A percentile compares a stretch with the other conserved stretches of the same genome.
Conservation (phyloP, 2,888 invertebrate genomes). For the Drosophila kuntzei region DNA sequence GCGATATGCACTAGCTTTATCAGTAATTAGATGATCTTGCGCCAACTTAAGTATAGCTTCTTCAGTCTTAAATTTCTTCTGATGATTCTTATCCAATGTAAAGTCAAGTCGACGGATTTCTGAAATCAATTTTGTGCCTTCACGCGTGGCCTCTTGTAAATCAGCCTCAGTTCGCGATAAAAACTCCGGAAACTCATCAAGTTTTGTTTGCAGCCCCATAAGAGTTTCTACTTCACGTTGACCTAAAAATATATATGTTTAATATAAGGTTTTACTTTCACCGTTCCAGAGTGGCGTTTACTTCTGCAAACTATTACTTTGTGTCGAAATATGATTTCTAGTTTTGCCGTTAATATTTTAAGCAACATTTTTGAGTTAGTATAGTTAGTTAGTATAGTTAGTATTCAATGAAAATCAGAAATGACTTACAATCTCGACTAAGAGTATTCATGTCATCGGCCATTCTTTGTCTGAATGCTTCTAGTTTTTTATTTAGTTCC, state of each 20-base stretch:
- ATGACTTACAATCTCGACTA: conserved; percentile 76
- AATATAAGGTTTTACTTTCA: too few species aligned
- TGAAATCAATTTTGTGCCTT: conserved; percentile 80
- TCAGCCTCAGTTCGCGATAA: conserved; percentile 89
- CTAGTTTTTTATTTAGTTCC: conserved; percentile 88
- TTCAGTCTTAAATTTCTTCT: conserved; percentile 88
- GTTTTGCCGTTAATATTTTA: too few species aligned
- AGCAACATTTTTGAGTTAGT: too few species aligned
- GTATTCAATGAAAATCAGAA: too few species aligned
- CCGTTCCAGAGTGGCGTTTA: too few species aligned
- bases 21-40: conserved; percentile 89
- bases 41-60: conserved; percentile 88
- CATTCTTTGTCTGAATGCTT: conserved; percentile 87
- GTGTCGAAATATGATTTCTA: too few species aligned
- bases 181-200: conserved; percentile 87
- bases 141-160: conserved; percentile 86
- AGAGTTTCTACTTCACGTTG: conserved; percentile 87
- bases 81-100: conserved; percentile 86
- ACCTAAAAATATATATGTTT: conserved; percentile 79
- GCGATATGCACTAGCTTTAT: conserved; percentile 88
- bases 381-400: too few species aligned
- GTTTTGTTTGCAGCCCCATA: conserved; percentile 86
- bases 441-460: conserved; percentile 86
- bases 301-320: too few species aligned
- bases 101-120: conserved; percentile 82